These are phyloP conservation scores for Camponotus floridanus DNA, from an alignment of 1,140 invertebrate species.

Conservation along the genomic window DNA sequence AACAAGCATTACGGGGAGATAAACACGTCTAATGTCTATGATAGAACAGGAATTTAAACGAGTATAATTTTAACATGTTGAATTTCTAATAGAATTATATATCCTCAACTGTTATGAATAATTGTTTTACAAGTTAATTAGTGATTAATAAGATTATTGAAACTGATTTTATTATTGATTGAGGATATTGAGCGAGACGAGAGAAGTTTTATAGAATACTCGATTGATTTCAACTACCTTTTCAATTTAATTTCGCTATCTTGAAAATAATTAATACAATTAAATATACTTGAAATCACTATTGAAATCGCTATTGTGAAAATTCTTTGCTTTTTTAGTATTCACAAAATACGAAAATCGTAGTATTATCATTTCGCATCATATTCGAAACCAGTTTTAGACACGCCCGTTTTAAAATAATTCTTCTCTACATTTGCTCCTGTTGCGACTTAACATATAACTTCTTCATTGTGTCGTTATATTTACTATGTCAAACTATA, in stretches of 20 bases:
- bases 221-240: too few species aligned
- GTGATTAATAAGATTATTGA: neutral
- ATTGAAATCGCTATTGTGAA: neutral
- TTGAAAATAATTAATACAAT: neutral
- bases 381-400: constrained; percentile 72
- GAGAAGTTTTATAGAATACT: too few species aligned
- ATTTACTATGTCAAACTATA: constrained; percentile 66
- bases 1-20: constrained; percentile 15
- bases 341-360: constrained; percentile 3
- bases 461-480: constrained; percentile 44
- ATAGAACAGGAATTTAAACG: constrained; percentile 11
- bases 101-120: neutral
- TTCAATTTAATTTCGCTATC: neutral
- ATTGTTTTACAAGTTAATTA: neutral
- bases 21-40: constrained; percentile 34
- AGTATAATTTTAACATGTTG: neutral
- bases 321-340: neutral
- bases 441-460: constrained; percentile 28
- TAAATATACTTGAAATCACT: too few species aligned
- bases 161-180: neutral
- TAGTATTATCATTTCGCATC: constrained; percentile 49
- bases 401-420: constrained; percentile 69
- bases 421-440: constrained; percentile 64
- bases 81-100: neutral
- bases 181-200: too few species aligned